phyloP scores from a whole-genome alignment of 1,140 invertebrate species.

The Psilanteris sp. region DNA sequence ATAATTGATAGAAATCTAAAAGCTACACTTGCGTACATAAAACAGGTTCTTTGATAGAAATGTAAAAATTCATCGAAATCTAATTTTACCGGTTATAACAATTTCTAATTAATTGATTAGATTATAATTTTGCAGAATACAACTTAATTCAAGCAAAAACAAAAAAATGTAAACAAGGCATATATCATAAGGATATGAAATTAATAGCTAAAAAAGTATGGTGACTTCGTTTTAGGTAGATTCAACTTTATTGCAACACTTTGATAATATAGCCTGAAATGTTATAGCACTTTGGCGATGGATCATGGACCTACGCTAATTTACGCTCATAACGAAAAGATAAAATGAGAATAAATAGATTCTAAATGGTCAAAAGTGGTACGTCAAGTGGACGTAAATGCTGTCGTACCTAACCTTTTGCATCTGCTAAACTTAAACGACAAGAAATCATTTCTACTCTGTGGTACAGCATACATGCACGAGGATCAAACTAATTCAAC shows the following conservation, averaged over 20 bases:
- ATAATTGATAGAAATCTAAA: conserved; percentile 28
- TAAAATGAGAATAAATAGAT: conserved; percentile 65
- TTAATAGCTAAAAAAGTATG: no score
- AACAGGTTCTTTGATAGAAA: conserved; percentile 14
- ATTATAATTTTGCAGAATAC: neutral
- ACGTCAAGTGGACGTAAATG: conserved; percentile 66
- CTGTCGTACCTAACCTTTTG: conserved; percentile 61
- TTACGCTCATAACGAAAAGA: conserved; percentile 64
- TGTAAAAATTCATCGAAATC: neutral
- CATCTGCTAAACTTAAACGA: conserved; percentile 62
- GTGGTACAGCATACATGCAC: conserved; percentile 46
- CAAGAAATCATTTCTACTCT: conserved; percentile 59
- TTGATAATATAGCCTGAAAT: conserved; percentile 38
- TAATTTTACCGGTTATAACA: conserved; percentile 11
- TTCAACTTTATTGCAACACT: conserved; percentile 29
- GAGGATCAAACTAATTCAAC: conserved; percentile 41
- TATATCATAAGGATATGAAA: no score
- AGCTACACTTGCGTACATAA: conserved; percentile 4
- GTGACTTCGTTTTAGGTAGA: conserved; percentile 42
- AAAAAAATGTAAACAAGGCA: no score
- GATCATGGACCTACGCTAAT: conserved; percentile 55
- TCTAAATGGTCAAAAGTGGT: conserved; percentile 66
- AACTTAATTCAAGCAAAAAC: no score
- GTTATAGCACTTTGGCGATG: conserved; percentile 32
- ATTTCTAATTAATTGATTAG: conserved; percentile 2